phyloP scores from a whole-genome alignment of 92 coral and sea anemone species.

The Porites evermanni region DNA sequence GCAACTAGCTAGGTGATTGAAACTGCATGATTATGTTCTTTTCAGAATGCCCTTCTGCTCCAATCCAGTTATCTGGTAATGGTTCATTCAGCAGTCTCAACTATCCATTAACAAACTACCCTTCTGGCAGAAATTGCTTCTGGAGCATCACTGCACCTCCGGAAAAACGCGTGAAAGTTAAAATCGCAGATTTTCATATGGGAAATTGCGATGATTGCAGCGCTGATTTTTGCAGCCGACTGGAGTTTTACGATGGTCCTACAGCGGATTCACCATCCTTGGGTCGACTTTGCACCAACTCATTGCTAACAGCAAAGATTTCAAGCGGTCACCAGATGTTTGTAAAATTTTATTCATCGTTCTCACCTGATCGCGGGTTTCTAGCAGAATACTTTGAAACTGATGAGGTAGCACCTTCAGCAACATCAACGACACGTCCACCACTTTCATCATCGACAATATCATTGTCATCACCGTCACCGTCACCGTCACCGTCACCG shows the following conservation, averaged over 20 bases:
- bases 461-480: not conserved
- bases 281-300: constrained; percentile 15
- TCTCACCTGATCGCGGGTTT: constrained; percentile 5
- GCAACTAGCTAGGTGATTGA: not conserved
- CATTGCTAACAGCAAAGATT: not conserved
- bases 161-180: constrained; percentile 16
- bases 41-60: constrained; percentile 9
- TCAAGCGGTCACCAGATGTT: constrained; percentile 42
- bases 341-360: constrained; percentile 11
- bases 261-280: not conserved
- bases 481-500: too few species aligned
- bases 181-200: constrained; percentile 5
- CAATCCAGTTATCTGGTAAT: constrained; percentile 14
- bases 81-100: constrained; percentile 36
- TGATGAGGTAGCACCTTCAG: not conserved
- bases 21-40: not conserved
- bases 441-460: not conserved
- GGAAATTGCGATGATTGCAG: not conserved
- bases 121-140: not conserved
- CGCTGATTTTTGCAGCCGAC: not conserved
- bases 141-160: constrained; percentile 25
- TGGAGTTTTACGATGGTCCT: constrained; percentile 33
- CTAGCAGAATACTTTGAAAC: constrained; percentile 17
- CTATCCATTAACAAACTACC: constrained; percentile 2
- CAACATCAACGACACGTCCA: not conserved